Evolutionary conservation across 2,797 vertebrate species (phyloP).

Genomic region (Calcarius lapponicus): DNA sequence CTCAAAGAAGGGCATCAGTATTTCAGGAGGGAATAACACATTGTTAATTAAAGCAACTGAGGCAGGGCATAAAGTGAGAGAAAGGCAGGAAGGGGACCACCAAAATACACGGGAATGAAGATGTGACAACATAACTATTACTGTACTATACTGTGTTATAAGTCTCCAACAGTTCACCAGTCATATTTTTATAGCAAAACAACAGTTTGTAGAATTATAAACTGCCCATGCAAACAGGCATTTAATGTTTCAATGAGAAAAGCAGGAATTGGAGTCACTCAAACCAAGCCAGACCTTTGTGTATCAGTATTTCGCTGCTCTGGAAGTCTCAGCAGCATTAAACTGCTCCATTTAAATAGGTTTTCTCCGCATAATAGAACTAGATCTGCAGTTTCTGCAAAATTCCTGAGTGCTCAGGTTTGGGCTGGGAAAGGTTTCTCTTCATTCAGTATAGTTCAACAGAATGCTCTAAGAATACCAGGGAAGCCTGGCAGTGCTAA

Average conservation of each 20-base stretch:
- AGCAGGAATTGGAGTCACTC: background rate
- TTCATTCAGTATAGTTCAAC: background rate
- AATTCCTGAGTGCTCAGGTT: background rate
- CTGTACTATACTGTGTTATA: background rate
- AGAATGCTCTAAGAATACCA: background rate
- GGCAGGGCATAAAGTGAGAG: background rate
- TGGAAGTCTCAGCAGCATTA: background rate
- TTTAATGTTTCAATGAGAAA: background rate
- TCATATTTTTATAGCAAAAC: background rate
- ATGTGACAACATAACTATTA: background rate
- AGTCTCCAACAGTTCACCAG: background rate
- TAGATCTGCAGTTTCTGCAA: background rate
- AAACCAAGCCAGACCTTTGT: background rate
- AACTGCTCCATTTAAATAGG: background rate
- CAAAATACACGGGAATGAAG: background rate
- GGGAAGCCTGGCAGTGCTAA: background rate
- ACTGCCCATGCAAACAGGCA: background rate
- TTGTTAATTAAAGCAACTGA: background rate
- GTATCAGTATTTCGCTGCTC: background rate
- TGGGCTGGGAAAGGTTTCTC: background rate
- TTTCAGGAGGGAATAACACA: background rate
- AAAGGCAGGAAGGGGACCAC: background rate
- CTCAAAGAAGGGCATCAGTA: background rate
- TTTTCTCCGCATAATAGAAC: background rate
- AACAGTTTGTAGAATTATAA: background rate